Evolutionary conservation across 2,797 vertebrate genomes (phyloP).

Genomic region (Mareca strepera): DNA sequence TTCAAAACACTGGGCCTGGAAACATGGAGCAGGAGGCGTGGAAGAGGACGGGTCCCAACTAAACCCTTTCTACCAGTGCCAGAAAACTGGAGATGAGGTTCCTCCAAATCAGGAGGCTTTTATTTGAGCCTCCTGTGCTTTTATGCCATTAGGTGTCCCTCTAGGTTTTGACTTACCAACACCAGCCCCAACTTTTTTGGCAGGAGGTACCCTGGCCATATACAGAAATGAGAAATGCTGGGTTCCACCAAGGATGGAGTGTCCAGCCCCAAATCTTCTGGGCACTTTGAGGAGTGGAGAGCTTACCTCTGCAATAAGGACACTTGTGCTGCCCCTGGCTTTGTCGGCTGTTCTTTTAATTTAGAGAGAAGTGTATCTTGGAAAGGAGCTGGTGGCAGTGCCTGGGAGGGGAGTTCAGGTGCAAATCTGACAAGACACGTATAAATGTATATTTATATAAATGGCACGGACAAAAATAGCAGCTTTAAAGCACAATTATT

Average conservation of each 20-base stretch:
- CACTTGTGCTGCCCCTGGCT: background rate
- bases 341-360: background rate
- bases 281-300: background rate
- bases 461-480: constrained; percentile 51
- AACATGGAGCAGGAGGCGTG: fast-evolving
- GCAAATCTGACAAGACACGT: constrained; percentile 40
- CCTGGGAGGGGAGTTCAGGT: constrained; percentile 28
- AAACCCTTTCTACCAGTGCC: background rate
- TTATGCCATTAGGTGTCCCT: background rate
- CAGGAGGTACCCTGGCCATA: background rate
- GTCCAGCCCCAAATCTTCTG: background rate
- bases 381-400: constrained; percentile 17
- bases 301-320: background rate
- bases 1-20: background rate
- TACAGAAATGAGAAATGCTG: background rate
- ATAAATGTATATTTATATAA: constrained; percentile 18
- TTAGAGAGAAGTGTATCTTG: background rate
- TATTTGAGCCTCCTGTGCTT: background rate
- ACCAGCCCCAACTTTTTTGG: fast-evolving
- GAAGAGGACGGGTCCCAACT: background rate
- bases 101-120: background rate
- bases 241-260: background rate
- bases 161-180: background rate
- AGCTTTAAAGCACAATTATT: constrained; percentile 35
- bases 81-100: background rate